Evolutionary conservation across 2,888 invertebrate species (phyloP).

Genomic region (Apodemia mormo): DNA sequence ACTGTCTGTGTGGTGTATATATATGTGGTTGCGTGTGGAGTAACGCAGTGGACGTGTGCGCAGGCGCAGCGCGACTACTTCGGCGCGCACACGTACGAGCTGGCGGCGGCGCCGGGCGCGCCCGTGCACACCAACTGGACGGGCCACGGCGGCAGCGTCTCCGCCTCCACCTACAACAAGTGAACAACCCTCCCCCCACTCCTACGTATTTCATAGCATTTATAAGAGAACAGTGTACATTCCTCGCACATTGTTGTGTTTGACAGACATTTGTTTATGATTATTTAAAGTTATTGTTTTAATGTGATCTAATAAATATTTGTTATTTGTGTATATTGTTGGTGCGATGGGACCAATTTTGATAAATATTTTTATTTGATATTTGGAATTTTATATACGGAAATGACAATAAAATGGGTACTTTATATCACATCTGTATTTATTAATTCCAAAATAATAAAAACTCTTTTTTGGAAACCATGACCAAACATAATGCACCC

Average conservation of each 20-base stretch:
- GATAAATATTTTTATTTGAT: not conserved
- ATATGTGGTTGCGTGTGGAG: too few species aligned
- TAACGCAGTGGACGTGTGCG: not conserved
- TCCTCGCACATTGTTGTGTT: not conserved
- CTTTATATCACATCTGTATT: conserved; percentile 25
- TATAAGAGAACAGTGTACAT: not conserved
- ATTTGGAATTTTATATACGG: not conserved
- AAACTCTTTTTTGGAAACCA: too few species aligned
- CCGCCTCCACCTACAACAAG: conserved; percentile 92
- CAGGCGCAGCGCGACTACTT: conserved; percentile 98
- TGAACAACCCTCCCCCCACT: conserved; percentile 38
- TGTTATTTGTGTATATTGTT: conserved; percentile 4
- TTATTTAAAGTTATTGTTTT: not conserved
- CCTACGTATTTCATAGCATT: not conserved
- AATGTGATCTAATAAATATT: not conserved
- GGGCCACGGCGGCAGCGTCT: conserved; percentile 97
- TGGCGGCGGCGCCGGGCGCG: conserved; percentile 91
- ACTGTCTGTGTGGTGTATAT: too few species aligned
- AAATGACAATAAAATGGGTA: conserved; percentile 33
- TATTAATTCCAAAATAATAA: not conserved
- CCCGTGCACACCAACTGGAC: conserved; percentile 99
- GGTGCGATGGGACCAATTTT: conserved; percentile 30
- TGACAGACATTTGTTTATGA: not conserved
- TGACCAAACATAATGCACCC: too few species aligned
- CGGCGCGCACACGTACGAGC: conserved; percentile 99